Evolutionary conservation across 2,113 vertebrate genomes (phyloP).

Genomic region (Oenanthe oenanthe): DNA sequence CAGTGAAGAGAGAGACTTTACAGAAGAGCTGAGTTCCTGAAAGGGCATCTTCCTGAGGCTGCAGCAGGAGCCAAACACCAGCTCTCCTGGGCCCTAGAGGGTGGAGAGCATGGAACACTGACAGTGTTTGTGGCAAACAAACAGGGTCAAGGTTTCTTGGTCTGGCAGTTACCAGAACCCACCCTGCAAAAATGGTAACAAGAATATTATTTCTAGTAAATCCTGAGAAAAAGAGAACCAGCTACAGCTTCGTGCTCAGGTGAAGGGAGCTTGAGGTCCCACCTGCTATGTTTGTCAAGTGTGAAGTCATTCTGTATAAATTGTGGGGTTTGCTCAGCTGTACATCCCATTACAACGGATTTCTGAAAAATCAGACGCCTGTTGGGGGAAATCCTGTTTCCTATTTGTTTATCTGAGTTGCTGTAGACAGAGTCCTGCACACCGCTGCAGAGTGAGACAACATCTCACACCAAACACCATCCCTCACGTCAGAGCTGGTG

Average conservation of each 20-base stretch:
- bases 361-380: neutral
- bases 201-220: neutral
- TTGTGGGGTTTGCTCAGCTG: neutral
- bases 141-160: neutral
- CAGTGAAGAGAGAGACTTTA: neutral
- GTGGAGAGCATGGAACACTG: accelerated
- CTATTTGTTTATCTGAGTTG: neutral
- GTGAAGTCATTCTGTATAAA: neutral
- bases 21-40: neutral
- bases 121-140: neutral
- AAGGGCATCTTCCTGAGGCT: neutral
- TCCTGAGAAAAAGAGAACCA: neutral
- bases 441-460: accelerated
- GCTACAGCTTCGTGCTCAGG: neutral
- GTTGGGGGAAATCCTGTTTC: conserved; percentile 43
- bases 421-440: neutral
- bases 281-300: neutral
- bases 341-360: neutral
- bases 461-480: neutral
- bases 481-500: neutral
- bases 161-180: neutral
- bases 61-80: neutral
- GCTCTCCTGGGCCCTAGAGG: neutral
- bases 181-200: neutral
- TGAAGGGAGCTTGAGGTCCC: neutral